Conservation (phyloP, 2,888 invertebrate species). For the Drosophila acutilabella region DNA sequence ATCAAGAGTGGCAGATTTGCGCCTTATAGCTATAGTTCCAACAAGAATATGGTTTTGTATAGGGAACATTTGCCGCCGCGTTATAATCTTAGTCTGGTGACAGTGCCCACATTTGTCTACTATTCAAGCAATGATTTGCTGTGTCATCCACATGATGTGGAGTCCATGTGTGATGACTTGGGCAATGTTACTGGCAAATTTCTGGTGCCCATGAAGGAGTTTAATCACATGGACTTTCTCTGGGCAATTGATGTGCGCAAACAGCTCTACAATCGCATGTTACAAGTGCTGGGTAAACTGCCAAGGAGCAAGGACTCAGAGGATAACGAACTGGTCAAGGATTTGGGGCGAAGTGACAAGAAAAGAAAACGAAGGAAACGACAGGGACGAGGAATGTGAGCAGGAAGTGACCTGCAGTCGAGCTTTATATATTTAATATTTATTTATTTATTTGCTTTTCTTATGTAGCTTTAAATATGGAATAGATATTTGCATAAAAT, state of each 20-base stretch:
- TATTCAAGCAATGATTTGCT: slow-evolving; percentile 87
- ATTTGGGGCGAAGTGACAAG: slow-evolving; percentile 13
- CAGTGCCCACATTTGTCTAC: slow-evolving; percentile 86
- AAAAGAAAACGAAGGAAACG: slow-evolving; percentile 2
- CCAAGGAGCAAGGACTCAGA: slow-evolving; percentile 34
- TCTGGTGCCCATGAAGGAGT: slow-evolving; percentile 86
- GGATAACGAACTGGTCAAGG: slow-evolving; percentile 11
- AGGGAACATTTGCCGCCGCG: slow-evolving; percentile 85
- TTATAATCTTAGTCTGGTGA: slow-evolving; percentile 86
- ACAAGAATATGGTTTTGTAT: slow-evolving; percentile 86
- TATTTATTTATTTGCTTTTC: slow-evolving; percentile 65
- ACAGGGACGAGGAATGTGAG: background rate
- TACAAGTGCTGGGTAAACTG: slow-evolving; percentile 70
- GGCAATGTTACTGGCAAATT: slow-evolving; percentile 85
- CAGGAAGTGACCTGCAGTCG: slow-evolving; percentile 2
- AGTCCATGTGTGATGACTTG: slow-evolving; percentile 79
- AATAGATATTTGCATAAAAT: slow-evolving; percentile 66
- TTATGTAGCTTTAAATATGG: slow-evolving; percentile 54
- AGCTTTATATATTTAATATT: slow-evolving; percentile 42
- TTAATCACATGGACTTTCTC: slow-evolving; percentile 89
- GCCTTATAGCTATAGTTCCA: slow-evolving; percentile 87
- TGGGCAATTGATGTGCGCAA: slow-evolving; percentile 87
- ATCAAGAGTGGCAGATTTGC: slow-evolving; percentile 84
- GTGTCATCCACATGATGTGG: slow-evolving; percentile 85
- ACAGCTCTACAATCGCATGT: slow-evolving; percentile 86